Evolutionary conservation across 2,113 vertebrate species (phyloP).

Genomic region (Falco punctatus): DNA sequence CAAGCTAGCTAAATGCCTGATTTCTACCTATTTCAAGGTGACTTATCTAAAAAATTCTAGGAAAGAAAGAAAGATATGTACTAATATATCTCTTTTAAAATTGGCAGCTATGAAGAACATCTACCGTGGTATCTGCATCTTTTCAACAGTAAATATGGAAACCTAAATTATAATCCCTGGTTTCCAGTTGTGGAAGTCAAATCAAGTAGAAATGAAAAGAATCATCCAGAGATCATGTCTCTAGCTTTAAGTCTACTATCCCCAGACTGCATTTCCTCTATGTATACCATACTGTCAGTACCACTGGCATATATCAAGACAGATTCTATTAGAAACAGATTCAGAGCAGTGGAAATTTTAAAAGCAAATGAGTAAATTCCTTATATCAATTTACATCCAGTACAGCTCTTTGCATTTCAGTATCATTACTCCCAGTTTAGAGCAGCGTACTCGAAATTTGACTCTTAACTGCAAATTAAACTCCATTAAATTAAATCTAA

Average conservation of each 20-base stretch:
- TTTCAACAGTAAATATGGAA: neutral
- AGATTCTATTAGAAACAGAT: neutral
- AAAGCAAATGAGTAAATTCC: neutral
- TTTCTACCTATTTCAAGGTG: neutral
- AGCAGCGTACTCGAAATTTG: neutral
- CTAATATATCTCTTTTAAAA: neutral
- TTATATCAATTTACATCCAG: neutral
- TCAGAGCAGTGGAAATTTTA: neutral
- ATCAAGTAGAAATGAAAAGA: neutral
- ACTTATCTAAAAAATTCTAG: neutral
- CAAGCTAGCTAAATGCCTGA: neutral
- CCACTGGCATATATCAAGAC: neutral
- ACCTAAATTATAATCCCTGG: neutral
- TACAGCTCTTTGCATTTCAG: neutral
- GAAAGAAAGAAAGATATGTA: neutral
- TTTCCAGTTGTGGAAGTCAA: neutral
- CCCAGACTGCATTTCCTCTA: neutral
- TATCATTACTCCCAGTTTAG: neutral
- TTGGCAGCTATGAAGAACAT: neutral
- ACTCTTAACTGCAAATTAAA: neutral
- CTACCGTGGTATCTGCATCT: neutral
- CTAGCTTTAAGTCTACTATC: neutral
- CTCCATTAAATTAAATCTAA: neutral
- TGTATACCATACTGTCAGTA: accelerated
- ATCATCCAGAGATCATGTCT: neutral